Base-by-base conservation (phyloP, 2,888 invertebrate species). In the Vannuccia rotundouncinata region DNA sequence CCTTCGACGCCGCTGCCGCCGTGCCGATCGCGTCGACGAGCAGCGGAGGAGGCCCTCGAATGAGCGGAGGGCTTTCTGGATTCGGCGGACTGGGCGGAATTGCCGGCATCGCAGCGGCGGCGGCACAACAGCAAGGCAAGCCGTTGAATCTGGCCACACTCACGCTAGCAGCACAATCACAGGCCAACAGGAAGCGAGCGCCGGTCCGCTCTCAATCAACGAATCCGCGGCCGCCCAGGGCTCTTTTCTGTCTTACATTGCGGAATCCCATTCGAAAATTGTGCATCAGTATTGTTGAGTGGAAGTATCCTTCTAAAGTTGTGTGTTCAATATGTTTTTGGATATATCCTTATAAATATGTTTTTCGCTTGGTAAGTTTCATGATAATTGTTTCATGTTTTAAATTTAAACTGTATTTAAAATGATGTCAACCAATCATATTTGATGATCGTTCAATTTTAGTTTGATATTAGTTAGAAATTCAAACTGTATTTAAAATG, bases 211-310 rank as follows among this genome's bases (percentile, higher is more conserved):
- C 80, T 29, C 78, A 79, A 25, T 45, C 78, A 1, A 59, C 79
- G 0, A 80, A 80, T 80, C 66, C 80, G 0, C 91, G 98, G 85
- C 96, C 96, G 66, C 92, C 92, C 86, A 90, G 97, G 84, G 95
- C 96, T 2, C 91, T 99, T 84, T 95, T 95, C 89, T 98, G 96
- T 89, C 91, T 99, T 84, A 92, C 92, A 82, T 91, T 98, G 84
- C 94, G 95, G 89, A 99, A 99, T 90, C 98, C 98, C 59, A 87
- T 99, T 82, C 91, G 98, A 84, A 95, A 95, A 88, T 89, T 95
- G 85, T 98, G 97, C 90, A 98, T 99, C 87, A 93, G 93, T 87
- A 93, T 98, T 85, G 95, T 96, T 83, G 98, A 99, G 90, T 98
- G 97, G 97, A 97, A 96, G 79, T 79, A 79, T 78, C 59, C 60